Base-by-base conservation (phyloP, 2,888 invertebrate species). In the Dryobota labecula region DNA sequence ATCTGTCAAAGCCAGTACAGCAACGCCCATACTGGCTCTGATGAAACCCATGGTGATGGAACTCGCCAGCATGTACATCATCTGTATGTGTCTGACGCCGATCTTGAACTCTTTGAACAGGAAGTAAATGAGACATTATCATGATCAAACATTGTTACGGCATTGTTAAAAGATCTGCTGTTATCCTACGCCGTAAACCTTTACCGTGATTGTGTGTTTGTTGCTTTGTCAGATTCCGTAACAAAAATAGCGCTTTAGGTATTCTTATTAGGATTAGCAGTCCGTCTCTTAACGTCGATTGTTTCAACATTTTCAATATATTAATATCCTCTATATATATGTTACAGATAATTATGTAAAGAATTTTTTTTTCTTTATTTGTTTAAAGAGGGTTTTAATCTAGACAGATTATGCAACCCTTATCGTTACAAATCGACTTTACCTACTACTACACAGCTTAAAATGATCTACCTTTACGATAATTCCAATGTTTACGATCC, bases 31-130 rank as follows among this genome's bases (percentile, higher is more conserved):
- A 82, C 96, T 94, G 27, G 96, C 96, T n/a, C 97, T 92, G 49
- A 96, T 88, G 27, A 94, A 90, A 0, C 96, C 97, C 57, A 96
- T 92, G 1, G 96, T 92, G 0, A 94, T 88, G 41, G 96, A 92
- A 9, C 95, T 95, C 0, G 94, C 86, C 49, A 96, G 94, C 92
- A 96, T 94, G 70, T 97, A 95, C n/a, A 96, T 57, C 72, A 94
- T 89, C 87, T 97, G 97, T 0, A 96, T 38, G 70, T 97, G 97
- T 1, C 97, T 95, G 13, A 94, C 88, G 0, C 97, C 97, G 13
- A 96, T 86, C 53, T 88, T 91, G 73, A 94, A 91, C 41, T 89
- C 95, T 95, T 84, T 5, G 85, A 83, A 58, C 6, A 70, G 7
- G 30, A 58, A 45, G 33, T 9, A 63, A 0, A 33, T 64, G 30